These are phyloP conservation scores for Acanthococcus lagerstroemiae DNA, from an alignment of 2,888 invertebrate genomes.

Conservation along the genomic window DNA sequence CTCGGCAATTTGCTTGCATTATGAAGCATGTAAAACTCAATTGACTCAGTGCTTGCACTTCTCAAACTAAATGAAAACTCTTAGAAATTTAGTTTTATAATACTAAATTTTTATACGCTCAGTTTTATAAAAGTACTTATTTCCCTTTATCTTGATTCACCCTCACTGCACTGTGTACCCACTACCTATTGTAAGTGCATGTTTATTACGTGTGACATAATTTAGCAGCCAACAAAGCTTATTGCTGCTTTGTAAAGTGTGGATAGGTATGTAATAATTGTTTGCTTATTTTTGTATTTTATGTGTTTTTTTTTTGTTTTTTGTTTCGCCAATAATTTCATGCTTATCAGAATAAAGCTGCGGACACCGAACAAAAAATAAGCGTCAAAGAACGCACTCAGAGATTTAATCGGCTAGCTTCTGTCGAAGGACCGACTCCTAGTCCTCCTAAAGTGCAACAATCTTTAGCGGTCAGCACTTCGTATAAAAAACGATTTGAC, in stretches of 20 bases:
- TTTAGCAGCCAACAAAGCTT: too few species aligned
- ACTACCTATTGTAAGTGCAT: too few species aligned
- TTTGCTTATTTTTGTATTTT: constrained; percentile 13
- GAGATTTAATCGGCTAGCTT: constrained; percentile 85
- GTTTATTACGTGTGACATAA: too few species aligned
- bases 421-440: constrained; percentile 50
- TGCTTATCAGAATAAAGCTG: constrained; percentile 30
- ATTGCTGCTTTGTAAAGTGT: constrained; percentile 1
- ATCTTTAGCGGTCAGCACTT: constrained; percentile 1
- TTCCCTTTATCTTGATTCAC: too few species aligned
- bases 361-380: constrained; percentile 42
- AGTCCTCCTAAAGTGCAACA: constrained; percentile 38
- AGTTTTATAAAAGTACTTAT: too few species aligned
- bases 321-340: constrained; percentile 29
- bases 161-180: too few species aligned
- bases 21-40: too few species aligned
- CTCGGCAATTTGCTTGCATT: too few species aligned
- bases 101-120: too few species aligned
- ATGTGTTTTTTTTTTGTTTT: constrained; percentile 16
- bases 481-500: constrained; percentile 33
- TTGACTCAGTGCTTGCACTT: too few species aligned
- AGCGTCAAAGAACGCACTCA: constrained; percentile 87
- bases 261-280: constrained; percentile 13
- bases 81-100: too few species aligned
- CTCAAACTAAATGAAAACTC: too few species aligned